A percentile compares a stretch with the other conserved stretches of the same genome.
phyloP scores from a whole-genome alignment of 2,113 vertebrate genomes.

The Oryzias curvinotus region DNA sequence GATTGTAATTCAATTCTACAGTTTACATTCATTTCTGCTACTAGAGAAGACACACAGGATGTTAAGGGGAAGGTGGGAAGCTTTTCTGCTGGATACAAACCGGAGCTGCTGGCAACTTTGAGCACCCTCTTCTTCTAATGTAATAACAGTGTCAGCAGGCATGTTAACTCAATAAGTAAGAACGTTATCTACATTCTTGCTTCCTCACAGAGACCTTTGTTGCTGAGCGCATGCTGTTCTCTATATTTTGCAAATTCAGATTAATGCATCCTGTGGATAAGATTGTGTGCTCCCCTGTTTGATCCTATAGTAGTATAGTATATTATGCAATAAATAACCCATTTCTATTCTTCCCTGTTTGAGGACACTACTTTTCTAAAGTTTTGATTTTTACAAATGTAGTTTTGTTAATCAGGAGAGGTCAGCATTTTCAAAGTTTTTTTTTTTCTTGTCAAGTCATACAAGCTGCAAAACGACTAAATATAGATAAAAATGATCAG shows the following conservation, averaged over 20 bases:
- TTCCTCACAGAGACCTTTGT: slow-evolving; percentile 25
- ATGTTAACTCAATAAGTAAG: slow-evolving; percentile 46
- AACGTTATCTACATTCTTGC: slow-evolving; percentile 63
- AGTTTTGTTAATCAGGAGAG: no score
- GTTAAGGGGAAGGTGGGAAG: not conserved
- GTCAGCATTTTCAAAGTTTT: no score
- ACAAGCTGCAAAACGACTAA: no score
- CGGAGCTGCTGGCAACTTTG: slow-evolving; percentile 31
- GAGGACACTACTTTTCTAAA: no score
- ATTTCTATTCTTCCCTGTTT: no score
- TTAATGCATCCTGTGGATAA: not conserved
- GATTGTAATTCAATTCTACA: not conserved
- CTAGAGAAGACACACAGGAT: not conserved
- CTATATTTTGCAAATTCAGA: not conserved
- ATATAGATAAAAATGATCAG: no score
- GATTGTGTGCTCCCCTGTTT: not conserved
- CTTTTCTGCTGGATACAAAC: slow-evolving; percentile 1
- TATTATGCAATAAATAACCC: no score
- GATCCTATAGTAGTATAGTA: no score
- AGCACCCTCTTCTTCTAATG: slow-evolving; percentile 50
- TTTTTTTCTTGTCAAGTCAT: no score
- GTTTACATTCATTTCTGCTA: not conserved
- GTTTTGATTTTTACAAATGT: no score
- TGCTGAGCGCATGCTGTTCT: slow-evolving; percentile 4
- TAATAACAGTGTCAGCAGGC: slow-evolving; percentile 64